Evolutionary conservation across 2,113 vertebrate genomes (phyloP), one percentile per base, ranked within the genome.

Genomic region (Elephas maximus): DNA sequence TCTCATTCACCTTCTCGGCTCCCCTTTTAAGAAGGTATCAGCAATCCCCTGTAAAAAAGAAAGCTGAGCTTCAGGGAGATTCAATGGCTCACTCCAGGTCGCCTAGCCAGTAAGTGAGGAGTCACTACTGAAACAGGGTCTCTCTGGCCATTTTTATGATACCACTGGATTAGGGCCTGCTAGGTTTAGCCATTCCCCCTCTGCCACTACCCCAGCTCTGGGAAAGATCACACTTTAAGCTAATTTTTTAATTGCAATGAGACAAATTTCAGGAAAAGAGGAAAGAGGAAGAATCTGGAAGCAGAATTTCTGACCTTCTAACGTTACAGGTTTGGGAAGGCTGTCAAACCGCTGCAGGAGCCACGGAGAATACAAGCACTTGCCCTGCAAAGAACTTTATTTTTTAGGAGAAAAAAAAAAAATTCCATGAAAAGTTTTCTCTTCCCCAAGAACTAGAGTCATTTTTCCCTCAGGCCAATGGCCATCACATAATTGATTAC

Each of bases 371-470:
- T 93, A 45, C 37, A 76, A 82, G 24, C 33, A 21, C 63, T 78
- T 45, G 48, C 67, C 12, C 53, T 94, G 87, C 81, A 82, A 79
- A 95, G 74, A 86, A 62, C 95, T 65, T 51, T 69, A 65, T 95
- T 96, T 95, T 96, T 74, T 48, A 44, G 4, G 63, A 8, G 18
- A 28, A 69, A 30, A 37, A 51, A 57, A 77, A 91, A 57, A 48
- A 48, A 17, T 57, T 10, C 53, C 12, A 3, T 57, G 53, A 57
- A 82, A 21, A 87, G 69, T 57, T 80, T 71, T 81, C 28, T 83
- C 83, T 28, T 4, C 69, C 69, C 37, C 83, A 88, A 81, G 71
- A 21, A 53, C 48, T 44, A 4, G 5, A 28, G 10, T 69, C 18
- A 41, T 87, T 93, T 96, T 51, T 24, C 18, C 73, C 48, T 85